These are phyloP conservation scores for Mugil cephalus DNA, from an alignment of 2,113 vertebrate species.

Conservation along the genomic window DNA sequence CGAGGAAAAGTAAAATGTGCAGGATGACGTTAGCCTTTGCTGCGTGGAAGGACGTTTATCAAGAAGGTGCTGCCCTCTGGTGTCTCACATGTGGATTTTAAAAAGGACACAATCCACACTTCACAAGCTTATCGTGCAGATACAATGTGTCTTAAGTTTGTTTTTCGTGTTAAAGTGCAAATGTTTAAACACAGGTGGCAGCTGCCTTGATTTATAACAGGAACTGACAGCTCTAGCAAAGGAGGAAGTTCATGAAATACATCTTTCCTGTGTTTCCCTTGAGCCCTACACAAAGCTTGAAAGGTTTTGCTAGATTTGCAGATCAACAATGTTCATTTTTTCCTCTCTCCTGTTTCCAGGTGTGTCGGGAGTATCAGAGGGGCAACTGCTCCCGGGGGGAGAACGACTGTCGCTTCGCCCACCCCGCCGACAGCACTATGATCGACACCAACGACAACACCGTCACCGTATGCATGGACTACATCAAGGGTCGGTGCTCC, in stretches of 20 bases:
- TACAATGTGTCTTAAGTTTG: background rate
- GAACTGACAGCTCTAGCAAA: background rate
- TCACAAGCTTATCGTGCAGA: background rate
- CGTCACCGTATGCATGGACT: constrained; percentile 99
- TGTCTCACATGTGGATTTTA: constrained; percentile 49
- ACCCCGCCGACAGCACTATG: constrained; percentile 98
- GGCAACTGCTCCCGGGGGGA: constrained; percentile 97
- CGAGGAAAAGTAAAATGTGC: background rate
- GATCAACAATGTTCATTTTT: background rate
- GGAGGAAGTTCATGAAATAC: background rate
- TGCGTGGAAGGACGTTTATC: background rate
- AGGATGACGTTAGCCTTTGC: background rate
- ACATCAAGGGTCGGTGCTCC: constrained; percentile 98
- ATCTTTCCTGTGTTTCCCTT: too few relatives aligned
- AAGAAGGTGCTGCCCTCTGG: constrained; percentile 79
- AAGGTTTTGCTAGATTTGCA: background rate
- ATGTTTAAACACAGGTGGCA: background rate
- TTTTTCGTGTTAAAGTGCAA: background rate
- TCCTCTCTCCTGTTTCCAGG: constrained; percentile 76
- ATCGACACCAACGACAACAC: constrained; percentile 99
- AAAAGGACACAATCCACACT: background rate
- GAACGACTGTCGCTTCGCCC: constrained; percentile 95
- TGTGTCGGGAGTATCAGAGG: constrained; percentile 97
- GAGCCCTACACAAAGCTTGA: background rate
- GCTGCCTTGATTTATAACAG: background rate